Evolutionary conservation across 2,888 invertebrate species (phyloP), one percentile per base, ranked within the genome.

Genomic region (Thymelicus acteon): DNA sequence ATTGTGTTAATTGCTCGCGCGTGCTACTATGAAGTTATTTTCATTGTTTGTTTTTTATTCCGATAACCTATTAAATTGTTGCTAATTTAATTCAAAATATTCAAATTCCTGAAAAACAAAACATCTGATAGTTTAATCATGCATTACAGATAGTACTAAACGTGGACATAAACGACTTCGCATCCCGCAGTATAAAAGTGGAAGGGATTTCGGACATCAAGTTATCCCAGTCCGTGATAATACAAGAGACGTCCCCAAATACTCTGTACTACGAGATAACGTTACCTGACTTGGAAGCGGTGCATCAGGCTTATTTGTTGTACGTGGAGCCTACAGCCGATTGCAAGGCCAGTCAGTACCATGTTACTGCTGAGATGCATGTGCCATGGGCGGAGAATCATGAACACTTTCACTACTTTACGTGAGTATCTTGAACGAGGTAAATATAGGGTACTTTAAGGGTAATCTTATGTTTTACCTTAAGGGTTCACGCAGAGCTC

Each of bases 371-470:
- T 0, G 95, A 95, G 75, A 78, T 96, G 7, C 93, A 94, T 64
- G 94, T 95, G 0, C 96, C 96, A 0, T 97, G 97, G 97, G 95
- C 95, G 0, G 85, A 93, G 63, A 95, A 95, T 72, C 94, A 96
- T 74, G 95, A 95, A 72, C 90, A 93, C 60, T 95, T 94, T 80
- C 94, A 95, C 81, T 94, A 93, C 85, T 94, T 95, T 75, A 95
- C 95, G 95, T 95, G 86, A 94, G 94, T 90, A 76, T 75, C 1
- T 37, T 37, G 13, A 6, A 52, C 0, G 7, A 7, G 3, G 15
- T 2, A 52, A 52, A 52, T 19, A 19, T 19, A 19, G 19, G 19
- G 19, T 19, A 19, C 19, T 19, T 19, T 31, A 31, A 31, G 31
- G 31, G 31, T 31, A 2, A 24, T 3, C 24, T 24, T 24, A 24